These are phyloP conservation scores for Anguilla megastoma DNA, from an alignment of 2,797 vertebrate genomes.

Conservation along the genomic window DNA sequence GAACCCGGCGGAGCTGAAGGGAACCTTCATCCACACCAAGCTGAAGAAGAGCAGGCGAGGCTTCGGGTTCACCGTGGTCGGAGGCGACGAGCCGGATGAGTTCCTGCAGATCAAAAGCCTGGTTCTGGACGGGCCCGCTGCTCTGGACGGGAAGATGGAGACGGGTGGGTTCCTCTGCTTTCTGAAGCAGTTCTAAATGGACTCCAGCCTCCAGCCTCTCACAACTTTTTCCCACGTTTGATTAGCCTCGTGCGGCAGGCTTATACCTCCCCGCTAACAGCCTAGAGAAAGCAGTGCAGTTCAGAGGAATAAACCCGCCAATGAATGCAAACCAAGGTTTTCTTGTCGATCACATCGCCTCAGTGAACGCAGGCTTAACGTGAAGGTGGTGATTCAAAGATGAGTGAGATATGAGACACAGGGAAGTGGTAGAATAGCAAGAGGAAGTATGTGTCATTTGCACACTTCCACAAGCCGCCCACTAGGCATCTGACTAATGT, in stretches of 20 bases:
- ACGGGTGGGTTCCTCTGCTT: constrained; percentile 79
- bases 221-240: too few species aligned
- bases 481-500: constrained; percentile 1
- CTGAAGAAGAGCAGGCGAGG: constrained; percentile 95
- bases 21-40: constrained; percentile 96
- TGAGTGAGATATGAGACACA: not conserved
- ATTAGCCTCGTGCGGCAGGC: too few species aligned
- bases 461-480: not conserved
- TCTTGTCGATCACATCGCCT: too few species aligned
- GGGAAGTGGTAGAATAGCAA: not conserved
- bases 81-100: constrained; percentile 95
- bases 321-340: too few species aligned
- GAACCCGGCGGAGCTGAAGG: constrained; percentile 95
- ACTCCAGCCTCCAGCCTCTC: not conserved
- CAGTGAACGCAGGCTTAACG: too few species aligned
- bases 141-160: constrained; percentile 96
- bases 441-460: too few species aligned
- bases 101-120: constrained; percentile 99
- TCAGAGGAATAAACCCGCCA: too few species aligned
- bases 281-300: too few species aligned
- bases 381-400: not conserved
- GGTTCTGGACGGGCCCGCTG: constrained; percentile 94
- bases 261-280: too few species aligned
- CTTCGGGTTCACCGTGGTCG: constrained; percentile 96
- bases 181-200: not conserved